Evolutionary conservation across 2,113 vertebrate species (phyloP).

Genomic region (Rattus rattus): DNA sequence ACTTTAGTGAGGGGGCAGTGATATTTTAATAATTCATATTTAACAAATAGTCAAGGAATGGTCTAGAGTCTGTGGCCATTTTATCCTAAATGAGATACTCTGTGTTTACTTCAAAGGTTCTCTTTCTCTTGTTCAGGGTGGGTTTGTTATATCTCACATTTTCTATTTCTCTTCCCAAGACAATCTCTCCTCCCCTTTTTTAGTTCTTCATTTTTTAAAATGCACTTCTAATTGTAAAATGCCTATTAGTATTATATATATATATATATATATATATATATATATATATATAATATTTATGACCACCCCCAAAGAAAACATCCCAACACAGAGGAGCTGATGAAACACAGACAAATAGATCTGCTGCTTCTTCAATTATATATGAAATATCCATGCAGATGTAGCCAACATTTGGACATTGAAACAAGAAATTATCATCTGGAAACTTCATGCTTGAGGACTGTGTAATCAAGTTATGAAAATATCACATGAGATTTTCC

Average conservation of each 20-base stretch:
- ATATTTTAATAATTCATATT: not conserved
- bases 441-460: not conserved
- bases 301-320: not conserved
- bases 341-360: not conserved
- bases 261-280: no score
- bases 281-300: no score
- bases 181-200: not conserved
- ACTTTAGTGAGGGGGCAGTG: rapidly evolving
- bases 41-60: not conserved
- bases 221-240: not conserved
- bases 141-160: not conserved
- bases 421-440: not conserved
- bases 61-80: not conserved
- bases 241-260: not conserved
- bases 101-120: not conserved
- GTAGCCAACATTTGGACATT: not conserved
- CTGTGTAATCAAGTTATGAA: not conserved
- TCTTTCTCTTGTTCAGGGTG: not conserved
- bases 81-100: not conserved
- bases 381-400: not conserved
- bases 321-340: not conserved
- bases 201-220: not conserved
- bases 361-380: not conserved
- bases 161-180: not conserved
- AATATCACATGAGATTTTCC: not conserved